Conservation (phyloP, 2,113 vertebrate species). For the Pedionomus torquatus region DNA sequence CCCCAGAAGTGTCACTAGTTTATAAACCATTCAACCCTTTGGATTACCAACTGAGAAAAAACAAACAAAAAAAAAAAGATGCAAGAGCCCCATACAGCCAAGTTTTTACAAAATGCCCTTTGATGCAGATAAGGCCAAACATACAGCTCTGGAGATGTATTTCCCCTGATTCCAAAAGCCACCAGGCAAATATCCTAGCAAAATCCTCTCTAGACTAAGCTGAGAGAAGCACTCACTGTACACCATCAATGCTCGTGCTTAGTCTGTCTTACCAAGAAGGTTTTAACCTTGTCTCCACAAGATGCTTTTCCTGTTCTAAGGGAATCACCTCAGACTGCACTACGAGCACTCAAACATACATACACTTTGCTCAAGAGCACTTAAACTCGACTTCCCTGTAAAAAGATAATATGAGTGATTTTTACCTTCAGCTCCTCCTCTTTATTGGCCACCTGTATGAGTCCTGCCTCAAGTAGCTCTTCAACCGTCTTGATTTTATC, state of each 20-base stretch:
- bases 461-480: constrained; percentile 88
- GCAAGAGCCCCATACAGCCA: neutral
- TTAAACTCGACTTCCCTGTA: neutral
- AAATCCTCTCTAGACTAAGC: neutral
- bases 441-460: constrained; percentile 95
- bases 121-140: neutral
- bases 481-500: constrained; percentile 94
- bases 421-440: constrained; percentile 93
- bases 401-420: neutral
- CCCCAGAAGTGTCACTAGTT: neutral
- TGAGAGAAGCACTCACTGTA: neutral
- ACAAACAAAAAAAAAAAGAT: too few relatives aligned
- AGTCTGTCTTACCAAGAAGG: neutral
- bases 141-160: neutral
- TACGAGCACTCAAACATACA: neutral
- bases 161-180: neutral
- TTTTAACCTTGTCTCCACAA: neutral
- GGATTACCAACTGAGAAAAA: neutral
- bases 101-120: neutral
- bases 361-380: neutral
- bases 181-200: neutral
- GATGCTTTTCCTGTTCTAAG: neutral
- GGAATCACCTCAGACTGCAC: neutral
- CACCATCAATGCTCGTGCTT: neutral
- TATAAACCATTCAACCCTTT: neutral